Evolutionary conservation across 2,797 vertebrate species (phyloP).

Genomic region (Sebastes cheni): DNA sequence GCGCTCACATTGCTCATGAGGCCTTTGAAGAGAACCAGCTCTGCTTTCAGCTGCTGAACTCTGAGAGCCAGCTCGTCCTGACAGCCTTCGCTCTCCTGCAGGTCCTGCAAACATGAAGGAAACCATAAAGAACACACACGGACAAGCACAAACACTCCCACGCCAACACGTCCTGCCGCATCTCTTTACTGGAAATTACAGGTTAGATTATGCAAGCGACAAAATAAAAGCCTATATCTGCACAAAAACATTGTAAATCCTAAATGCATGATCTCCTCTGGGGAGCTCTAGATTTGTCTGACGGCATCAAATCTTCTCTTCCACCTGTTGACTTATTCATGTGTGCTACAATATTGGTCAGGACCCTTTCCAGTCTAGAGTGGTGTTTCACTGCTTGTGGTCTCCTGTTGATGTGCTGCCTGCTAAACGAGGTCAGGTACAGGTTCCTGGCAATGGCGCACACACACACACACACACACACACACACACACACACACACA

Average conservation of each 20-base stretch:
- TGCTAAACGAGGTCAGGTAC: slow-evolving; percentile 22
- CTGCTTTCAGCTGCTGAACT: slow-evolving; percentile 95
- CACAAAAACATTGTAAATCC: not conserved
- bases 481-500: too few species aligned
- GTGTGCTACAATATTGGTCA: not conserved
- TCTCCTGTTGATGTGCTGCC: not conserved
- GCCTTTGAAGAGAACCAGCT: slow-evolving; percentile 97
- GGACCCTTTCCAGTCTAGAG: not conserved
- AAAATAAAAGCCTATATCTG: slow-evolving; percentile 5
- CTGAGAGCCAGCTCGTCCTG: slow-evolving; percentile 95
- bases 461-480: too few species aligned
- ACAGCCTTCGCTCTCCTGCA: slow-evolving; percentile 95
- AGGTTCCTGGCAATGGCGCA: slow-evolving; percentile 16
- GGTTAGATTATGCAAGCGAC: not conserved
- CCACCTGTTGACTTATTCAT: slow-evolving; percentile 15
- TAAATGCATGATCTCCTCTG: slow-evolving; percentile 2
- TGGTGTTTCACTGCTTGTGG: slow-evolving; percentile 22
- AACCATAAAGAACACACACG: slow-evolving; percentile 16
- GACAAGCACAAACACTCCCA: not conserved
- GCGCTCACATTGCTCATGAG: slow-evolving; percentile 97
- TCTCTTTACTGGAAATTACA: slow-evolving; percentile 7
- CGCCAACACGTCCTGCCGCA: not conserved
- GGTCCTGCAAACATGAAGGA: slow-evolving; percentile 80
- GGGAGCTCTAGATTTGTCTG: not conserved
- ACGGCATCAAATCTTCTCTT: not conserved